These are phyloP conservation scores for Margaritifera margaritifera DNA, from an alignment of 2,888 invertebrate genomes.

Conservation along the genomic window DNA sequence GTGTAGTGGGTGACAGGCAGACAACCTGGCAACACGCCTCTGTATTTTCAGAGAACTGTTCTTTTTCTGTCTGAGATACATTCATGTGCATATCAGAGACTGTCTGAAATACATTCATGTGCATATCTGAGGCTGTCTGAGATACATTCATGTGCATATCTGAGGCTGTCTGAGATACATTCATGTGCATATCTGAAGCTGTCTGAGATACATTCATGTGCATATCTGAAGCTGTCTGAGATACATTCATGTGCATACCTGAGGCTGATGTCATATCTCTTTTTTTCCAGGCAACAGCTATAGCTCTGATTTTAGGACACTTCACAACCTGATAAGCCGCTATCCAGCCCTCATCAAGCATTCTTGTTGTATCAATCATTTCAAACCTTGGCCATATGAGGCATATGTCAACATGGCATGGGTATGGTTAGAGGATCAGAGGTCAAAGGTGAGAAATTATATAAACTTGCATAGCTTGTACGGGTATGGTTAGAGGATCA, in stretches of 20 bases:
- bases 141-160: too few relatives aligned
- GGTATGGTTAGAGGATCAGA: conserved; percentile 60
- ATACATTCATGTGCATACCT: not conserved
- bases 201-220: not conserved
- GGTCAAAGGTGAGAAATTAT: conserved; percentile 47
- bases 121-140: not conserved
- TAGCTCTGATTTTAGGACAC: conserved; percentile 51
- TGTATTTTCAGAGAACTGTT: too few relatives aligned
- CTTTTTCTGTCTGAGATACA: not conserved
- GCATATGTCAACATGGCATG: conserved; percentile 62
- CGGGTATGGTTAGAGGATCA: conserved; percentile 60
- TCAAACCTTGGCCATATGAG: conserved; percentile 63
- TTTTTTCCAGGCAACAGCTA: conserved; percentile 56
- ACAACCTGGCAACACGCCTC: too few relatives aligned
- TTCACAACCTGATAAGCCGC: conserved; percentile 50
- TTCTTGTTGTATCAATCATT: conserved; percentile 62
- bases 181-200: too few relatives aligned
- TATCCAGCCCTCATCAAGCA: conserved; percentile 63
- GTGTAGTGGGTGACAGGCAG: too few relatives aligned
- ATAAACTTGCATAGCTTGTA: too few relatives aligned
- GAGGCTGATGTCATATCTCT: not conserved
- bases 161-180: too few relatives aligned
- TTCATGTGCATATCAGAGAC: too few relatives aligned
- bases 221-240: not conserved
- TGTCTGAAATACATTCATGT: not conserved